Percentiles rank a stretch among this genome's conserved stretches.
phyloP scores from a whole-genome alignment of 2,113 vertebrate species.

The Erythrolamprus reginae region DNA sequence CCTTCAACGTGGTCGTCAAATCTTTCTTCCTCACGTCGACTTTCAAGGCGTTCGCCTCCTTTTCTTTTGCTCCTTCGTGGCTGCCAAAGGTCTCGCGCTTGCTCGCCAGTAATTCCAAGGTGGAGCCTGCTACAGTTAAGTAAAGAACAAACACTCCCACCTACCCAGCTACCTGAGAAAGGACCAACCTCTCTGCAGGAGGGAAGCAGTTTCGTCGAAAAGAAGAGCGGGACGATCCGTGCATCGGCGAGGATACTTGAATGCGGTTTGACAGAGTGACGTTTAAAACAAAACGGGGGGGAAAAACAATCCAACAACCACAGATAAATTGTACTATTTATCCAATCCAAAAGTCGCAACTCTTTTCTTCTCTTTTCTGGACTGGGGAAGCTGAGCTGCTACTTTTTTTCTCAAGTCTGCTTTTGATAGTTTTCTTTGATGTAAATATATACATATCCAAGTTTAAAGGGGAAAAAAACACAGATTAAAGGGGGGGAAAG shows the following conservation, averaged over 20 bases:
- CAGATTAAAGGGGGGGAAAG: slow-evolving; percentile 26
- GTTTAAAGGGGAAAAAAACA: slow-evolving; percentile 12
- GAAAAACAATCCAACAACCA: not conserved
- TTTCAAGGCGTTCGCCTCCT: slow-evolving; percentile 36
- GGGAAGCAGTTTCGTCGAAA: slow-evolving; percentile 22
- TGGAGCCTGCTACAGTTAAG: slow-evolving; percentile 37
- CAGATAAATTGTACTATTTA: slow-evolving; percentile 55
- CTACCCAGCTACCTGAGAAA: no score
- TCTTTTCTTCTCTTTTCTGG: slow-evolving; percentile 47
- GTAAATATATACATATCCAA: slow-evolving; percentile 66
- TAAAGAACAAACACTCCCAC: no score
- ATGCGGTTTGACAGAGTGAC: slow-evolving; percentile 70
- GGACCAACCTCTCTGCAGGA: not conserved
- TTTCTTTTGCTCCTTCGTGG: not conserved
- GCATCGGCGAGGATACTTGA: slow-evolving; percentile 81
- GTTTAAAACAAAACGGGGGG: not conserved
- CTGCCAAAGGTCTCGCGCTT: not conserved
- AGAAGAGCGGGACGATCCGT: slow-evolving; percentile 59
- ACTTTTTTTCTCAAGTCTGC: slow-evolving; percentile 43
- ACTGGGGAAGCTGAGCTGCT: slow-evolving; percentile 54
- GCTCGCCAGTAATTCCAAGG: slow-evolving; percentile 48
- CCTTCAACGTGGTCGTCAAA: slow-evolving; percentile 2
- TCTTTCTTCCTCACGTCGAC: slow-evolving; percentile 34
- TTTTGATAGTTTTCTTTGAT: slow-evolving; percentile 68
- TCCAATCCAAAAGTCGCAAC: slow-evolving; percentile 38